A percentile compares a stretch with the other conserved stretches of the same genome.
These are phyloP conservation scores for Encarsia formosa DNA, from an alignment of 2,888 invertebrate genomes.

Conservation along the genomic window DNA sequence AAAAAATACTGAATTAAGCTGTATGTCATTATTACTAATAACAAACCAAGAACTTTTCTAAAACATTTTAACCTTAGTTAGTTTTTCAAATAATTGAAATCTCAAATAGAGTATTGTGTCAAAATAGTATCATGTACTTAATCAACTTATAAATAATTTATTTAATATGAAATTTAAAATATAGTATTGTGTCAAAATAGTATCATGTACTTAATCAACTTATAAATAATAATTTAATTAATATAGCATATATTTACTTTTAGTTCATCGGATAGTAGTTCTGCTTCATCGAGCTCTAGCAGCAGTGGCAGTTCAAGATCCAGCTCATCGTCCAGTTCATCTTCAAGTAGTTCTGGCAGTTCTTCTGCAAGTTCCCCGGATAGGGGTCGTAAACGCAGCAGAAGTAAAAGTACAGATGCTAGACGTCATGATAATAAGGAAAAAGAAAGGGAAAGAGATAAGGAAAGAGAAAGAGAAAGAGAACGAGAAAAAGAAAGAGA, in stretches of 20 bases:
- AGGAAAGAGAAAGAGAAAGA: conserved; percentile 50
- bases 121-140: too few species aligned
- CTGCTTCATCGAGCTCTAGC: conserved; percentile 55
- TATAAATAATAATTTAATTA: too few species aligned
- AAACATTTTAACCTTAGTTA: too few species aligned
- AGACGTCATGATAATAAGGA: conserved; percentile 51
- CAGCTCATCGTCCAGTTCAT: conserved; percentile 71
- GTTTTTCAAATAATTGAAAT: too few species aligned
- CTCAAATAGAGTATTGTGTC: too few species aligned
- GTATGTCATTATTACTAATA: too few species aligned
- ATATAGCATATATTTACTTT: neutral
- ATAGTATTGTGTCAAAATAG: too few species aligned
- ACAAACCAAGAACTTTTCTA: too few species aligned
- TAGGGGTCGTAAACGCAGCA: conserved; percentile 58
- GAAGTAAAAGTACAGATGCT: conserved; percentile 47
- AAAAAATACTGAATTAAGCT: too few species aligned
- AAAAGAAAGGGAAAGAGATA: conserved; percentile 51
- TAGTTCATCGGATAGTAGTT: conserved; percentile 77
- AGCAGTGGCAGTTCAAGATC: conserved; percentile 59
- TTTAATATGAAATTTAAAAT: too few species aligned
- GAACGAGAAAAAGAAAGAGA: conserved; percentile 43
- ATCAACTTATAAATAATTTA: too few species aligned
- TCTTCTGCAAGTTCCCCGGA: conserved; percentile 59
- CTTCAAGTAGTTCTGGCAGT: conserved; percentile 70
- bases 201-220: too few species aligned